Evolutionary conservation across 2,113 vertebrate species (phyloP).

Genomic region (Brachyhypopomus gauderio): DNA sequence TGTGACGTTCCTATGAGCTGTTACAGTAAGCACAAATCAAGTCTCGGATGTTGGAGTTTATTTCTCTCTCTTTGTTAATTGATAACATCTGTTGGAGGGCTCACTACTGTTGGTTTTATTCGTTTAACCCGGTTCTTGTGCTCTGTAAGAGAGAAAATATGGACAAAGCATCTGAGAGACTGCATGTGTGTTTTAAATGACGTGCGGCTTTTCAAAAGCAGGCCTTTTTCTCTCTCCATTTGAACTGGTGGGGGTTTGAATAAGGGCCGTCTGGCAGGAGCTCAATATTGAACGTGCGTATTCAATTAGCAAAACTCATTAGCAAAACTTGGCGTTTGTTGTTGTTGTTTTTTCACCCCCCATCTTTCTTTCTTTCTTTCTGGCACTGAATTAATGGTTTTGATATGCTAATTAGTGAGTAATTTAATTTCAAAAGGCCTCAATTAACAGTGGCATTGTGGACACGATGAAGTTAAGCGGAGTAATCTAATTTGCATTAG

Average conservation of each 20-base stretch:
- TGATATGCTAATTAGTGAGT: conserved; percentile 99
- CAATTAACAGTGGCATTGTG: conserved; percentile 99
- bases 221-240: conserved; percentile 52
- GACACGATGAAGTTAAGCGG: conserved; percentile 99
- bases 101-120: conserved; percentile 16
- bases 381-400: conserved; percentile 99
- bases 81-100: conserved; percentile 41
- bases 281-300: conserved; percentile 77
- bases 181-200: conserved; percentile 64
- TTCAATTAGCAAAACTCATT: conserved; percentile 99
- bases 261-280: conserved; percentile 70
- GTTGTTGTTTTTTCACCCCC: conserved; percentile 84
- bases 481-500: conserved; percentile 99
- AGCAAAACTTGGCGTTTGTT: conserved; percentile 99
- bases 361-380: conserved; percentile 80
- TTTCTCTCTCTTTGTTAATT: conserved; percentile 48
- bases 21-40: background rate
- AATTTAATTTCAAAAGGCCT: conserved; percentile 99
- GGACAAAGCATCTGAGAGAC: conserved; percentile 68
- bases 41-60: background rate
- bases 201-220: conserved; percentile 62
- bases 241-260: conserved; percentile 52
- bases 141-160: conserved; percentile 61
- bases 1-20: background rate
- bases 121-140: conserved; percentile 49